Percentiles rank a stretch among this genome's conserved stretches.
Evolutionary conservation across 2,888 invertebrate genomes (phyloP).

Genomic region (Monoplex corrugatus): DNA sequence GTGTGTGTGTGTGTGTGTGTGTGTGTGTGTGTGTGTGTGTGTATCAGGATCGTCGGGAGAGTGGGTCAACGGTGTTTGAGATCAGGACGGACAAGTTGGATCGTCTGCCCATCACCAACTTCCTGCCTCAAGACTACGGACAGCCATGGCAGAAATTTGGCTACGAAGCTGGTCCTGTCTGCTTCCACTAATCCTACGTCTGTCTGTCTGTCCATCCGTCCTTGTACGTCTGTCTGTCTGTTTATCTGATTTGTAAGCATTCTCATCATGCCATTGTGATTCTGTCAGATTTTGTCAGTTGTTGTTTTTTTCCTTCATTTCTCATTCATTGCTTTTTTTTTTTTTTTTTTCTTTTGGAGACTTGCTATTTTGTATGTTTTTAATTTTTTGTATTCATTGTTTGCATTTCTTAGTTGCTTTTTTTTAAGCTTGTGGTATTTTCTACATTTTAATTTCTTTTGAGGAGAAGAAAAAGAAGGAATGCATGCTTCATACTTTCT

Average conservation of each 20-base stretch:
- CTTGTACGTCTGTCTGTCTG: background rate
- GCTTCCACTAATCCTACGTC: constrained; percentile 85
- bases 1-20: background rate
- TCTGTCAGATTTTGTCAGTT: no score
- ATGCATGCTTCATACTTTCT: no score
- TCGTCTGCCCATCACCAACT: constrained; percentile 91
- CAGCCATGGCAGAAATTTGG: constrained; percentile 91
- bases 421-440: no score
- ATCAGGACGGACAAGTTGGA: constrained; percentile 88
- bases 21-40: background rate
- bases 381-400: no score
- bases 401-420: no score
- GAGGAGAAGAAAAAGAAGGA: no score
- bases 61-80: constrained; percentile 88
- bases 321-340: background rate
- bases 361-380: background rate
- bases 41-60: constrained; percentile 69
- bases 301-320: background rate
- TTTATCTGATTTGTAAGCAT: background rate
- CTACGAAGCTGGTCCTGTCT: constrained; percentile 91
- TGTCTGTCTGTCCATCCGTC: background rate
- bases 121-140: constrained; percentile 90
- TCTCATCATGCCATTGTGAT: background rate
- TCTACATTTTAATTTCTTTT: no score
- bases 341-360: background rate